Evolutionary conservation across 2,797 vertebrate genomes (phyloP), one percentile per base, ranked within the genome.

Genomic region (Eulemur rubriventer): DNA sequence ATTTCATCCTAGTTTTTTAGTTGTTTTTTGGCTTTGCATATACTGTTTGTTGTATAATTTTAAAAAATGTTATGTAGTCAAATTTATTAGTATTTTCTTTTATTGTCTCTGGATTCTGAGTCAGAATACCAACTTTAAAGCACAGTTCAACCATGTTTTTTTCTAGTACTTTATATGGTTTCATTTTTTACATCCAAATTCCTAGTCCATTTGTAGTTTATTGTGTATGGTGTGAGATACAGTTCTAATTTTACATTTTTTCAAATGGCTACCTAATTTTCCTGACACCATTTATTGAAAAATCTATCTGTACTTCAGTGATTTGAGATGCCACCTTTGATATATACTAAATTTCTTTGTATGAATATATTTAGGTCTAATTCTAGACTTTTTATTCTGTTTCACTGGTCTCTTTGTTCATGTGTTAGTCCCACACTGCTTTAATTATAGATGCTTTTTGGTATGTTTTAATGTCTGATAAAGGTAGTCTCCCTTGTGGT

Each of bases 1-100:
- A 93, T 72, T 80, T 87, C 55, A 50, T 72, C 65, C 52, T 93
- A 80, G n/a, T n/a, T 93, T 92, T 57, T 78, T 17, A 55, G 30
- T 57, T 85, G 17, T 85, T 16, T 85, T 85, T 69, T 80, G n/a
- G 28, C 63, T 80, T 80, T 69, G 22, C 24, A 35, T 65, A 41
- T 89, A 78, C 50, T 67, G 13, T 76, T 20, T 1, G 41, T 79
- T 57, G 48, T 22, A 35, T 20, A 80, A 18, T 80, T 65, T n/a
- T 14, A 67, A 82, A 65, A 13, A 24, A 48, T 63, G 24, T 91
- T 76, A 46, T 78, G n/a, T 79, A 69, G 35, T 79, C 50, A 82
- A 12, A 28, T 61, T 82, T 73, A 83, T 63, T n/a, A 70, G 26
- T 59, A n/a, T n/a, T 83, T 63, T 46, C 28, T 79, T 69, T 93